Evolutionary conservation across 2,113 vertebrate genomes (phyloP), one percentile per base, ranked within the genome.

Genomic region (Coregonus clupeaformis): DNA sequence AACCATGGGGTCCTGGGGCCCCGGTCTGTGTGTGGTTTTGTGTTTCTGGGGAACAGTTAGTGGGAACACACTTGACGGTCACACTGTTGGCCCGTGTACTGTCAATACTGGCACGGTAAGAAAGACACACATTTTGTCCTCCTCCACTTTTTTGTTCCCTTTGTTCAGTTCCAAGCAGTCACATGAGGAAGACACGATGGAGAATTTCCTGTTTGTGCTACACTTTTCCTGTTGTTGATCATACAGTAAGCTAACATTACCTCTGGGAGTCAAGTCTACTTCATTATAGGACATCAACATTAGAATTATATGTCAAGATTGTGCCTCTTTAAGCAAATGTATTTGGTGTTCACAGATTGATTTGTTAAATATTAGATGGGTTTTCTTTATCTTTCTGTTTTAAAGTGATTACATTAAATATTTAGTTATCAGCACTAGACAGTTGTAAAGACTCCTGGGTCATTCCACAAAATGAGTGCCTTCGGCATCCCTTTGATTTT

Each of bases 151-250:
- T 47, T 63, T 57, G n/a, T 67, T 76, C 75, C 66, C 45, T 77
- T 45, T 72, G 70, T 84, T 84, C 69, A 75, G 68, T 71, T 72
- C 60, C 80, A 69, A 68, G 25, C 42, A 73, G 68, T 66, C 81
- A 74, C 68, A 70, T 16, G 71, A 85, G 76, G 79, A 86, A 82
- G 73, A 76, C 78, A 77, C 69, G 63, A 18, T 42, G 80, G 81
- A 83, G 73, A 75, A 86, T 80, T 85, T 92, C 91, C 91, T 93
- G 88, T 93, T 92, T 91, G 87, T 24, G 78, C 71, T 81, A 42
- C 36, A 85, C 69, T 80, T 84, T 90, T 90, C 90, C 89, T 88
- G 85, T 88, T 92, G 77, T 87, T 77, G 67, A 64, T 80, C 59
- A 81, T 78, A 42, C 36, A 42, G 36, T 42, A 79, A 60, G n/a